A percentile compares a stretch with the other conserved stretches of the same genome.
Conservation (phyloP, 2,888 invertebrate genomes). For the Linnaemya vulpina region DNA sequence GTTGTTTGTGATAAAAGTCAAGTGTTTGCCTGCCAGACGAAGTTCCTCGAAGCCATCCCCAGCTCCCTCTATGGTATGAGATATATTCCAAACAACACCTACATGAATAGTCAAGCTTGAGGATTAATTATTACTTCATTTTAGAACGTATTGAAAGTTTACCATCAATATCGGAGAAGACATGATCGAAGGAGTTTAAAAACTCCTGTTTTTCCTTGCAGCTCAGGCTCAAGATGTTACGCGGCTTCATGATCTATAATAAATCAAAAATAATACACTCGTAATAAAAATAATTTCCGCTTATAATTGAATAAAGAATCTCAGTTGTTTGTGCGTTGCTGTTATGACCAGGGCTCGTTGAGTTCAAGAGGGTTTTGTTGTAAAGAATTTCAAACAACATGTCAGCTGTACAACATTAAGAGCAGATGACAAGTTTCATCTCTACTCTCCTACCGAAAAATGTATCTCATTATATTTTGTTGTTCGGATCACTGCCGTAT, state of each 20-base stretch:
- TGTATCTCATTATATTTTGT: too few species aligned
- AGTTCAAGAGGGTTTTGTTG: too few species aligned
- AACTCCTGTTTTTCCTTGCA: conserved; percentile 80
- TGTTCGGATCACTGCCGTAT: too few species aligned
- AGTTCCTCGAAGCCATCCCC: conserved; percentile 80
- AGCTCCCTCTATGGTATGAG: conserved; percentile 78
- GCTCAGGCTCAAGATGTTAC: conserved; percentile 77
- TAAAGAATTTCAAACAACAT: too few species aligned
- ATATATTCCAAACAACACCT: conserved; percentile 84
- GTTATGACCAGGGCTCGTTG: too few species aligned
- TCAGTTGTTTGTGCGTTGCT: too few species aligned
- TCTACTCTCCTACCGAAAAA: too few species aligned
- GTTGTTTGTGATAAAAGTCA: conserved; percentile 83
- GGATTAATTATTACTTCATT: background rate
- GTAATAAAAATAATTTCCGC: too few species aligned
- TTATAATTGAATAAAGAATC: too few species aligned
- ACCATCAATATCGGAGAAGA: conserved; percentile 86
- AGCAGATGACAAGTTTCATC: too few species aligned
- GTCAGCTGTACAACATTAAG: too few species aligned
- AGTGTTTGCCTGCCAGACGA: conserved; percentile 81
- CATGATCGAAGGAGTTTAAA: conserved; percentile 84
- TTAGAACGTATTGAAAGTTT: conserved; percentile 60
- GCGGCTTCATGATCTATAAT: conserved; percentile 63
- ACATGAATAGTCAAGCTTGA: background rate
- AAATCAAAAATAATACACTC: background rate